Conservation (phyloP, 2,888 invertebrate species). For the Drosophila falleni region DNA sequence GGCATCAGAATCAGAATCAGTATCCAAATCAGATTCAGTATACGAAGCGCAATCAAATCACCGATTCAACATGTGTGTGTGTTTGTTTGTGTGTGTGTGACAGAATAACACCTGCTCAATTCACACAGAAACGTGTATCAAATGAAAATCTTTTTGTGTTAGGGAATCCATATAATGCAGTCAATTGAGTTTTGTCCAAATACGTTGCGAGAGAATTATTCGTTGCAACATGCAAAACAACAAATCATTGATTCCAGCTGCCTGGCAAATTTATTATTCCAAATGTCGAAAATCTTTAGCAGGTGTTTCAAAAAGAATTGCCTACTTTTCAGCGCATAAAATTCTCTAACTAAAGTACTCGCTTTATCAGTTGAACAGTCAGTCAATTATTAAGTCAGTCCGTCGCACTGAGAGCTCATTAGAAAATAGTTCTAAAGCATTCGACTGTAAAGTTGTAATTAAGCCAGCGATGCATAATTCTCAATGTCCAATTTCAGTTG, state of each 20-base stretch:
- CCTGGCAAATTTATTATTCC: conserved; percentile 44
- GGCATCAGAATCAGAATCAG: conserved; percentile 11
- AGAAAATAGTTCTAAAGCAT: conserved; percentile 49
- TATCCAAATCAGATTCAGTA: conserved; percentile 40
- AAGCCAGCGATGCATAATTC: conserved; percentile 52
- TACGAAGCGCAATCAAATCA: conserved; percentile 52
- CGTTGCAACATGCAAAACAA: conserved; percentile 35
- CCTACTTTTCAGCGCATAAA: conserved; percentile 17
- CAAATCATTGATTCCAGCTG: conserved; percentile 28
- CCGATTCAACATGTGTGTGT: conserved; percentile 20
- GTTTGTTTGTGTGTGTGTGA: background rate
- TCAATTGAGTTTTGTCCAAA: conserved; percentile 65
- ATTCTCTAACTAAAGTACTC: background rate
- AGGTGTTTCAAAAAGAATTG: conserved; percentile 25
- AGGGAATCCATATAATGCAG: conserved; percentile 61
- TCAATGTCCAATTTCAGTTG: background rate
- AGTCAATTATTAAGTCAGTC: background rate
- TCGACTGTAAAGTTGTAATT: conserved; percentile 53
- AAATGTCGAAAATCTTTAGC: conserved; percentile 28
- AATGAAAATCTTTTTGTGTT: conserved; percentile 12
- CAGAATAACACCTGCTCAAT: conserved; percentile 47
- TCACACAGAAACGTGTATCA: conserved; percentile 1
- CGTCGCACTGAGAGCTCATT: conserved; percentile 23
- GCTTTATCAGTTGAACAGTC: background rate
- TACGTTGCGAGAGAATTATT: conserved; percentile 15